Evolutionary conservation across 2,888 invertebrate species (phyloP), one percentile per base, ranked within the genome.

Genomic region (Schrankia costaestrigalis): DNA sequence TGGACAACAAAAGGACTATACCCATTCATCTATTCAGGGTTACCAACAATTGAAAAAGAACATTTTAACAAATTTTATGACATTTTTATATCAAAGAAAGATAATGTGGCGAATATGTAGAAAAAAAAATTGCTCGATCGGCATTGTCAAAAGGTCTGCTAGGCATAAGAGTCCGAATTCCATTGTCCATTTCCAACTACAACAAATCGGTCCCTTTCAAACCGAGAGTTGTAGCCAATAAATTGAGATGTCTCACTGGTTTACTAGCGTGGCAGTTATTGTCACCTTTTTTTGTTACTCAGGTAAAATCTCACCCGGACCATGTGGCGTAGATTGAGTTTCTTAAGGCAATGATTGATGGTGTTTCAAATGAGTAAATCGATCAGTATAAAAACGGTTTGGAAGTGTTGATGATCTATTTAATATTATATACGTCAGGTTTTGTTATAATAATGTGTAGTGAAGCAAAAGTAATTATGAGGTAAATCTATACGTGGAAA

Each of bases 181-280:
- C 43, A 49, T 55, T 55, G 55, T 55, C 40, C 48, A 36, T 21
- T 46, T 46, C 41, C 27, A 45, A 54, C 44, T 56, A 56, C 57
- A n/a, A n/a, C n/a, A 56, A 56, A 58, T 58, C 46, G 65, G 62
- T 62, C 49, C 48, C 50, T 59, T 57, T 53, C 47, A 55, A 51
- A 41, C 35, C 49, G 52, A 43, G 48, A 52, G 57, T 38, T 56
- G 56, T 46, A 72, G 63, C 70, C 65, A 71, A 78, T 82, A 84
- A 82, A 86, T 84, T 81, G 80, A 87, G 83, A 82, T 70, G 73
- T 86, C 77, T 67, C 66, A 71, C 72, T 68, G 77, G 68, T 76
- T 78, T 71, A 77, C 73, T 72, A 65, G 65, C 71, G 73, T 74
- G 63, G 64, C 57, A 56, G 62, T 74, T 74, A 78, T 78, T 82